phyloP scores from a whole-genome alignment of 2,113 vertebrate genomes.

The Heterotilapia buettikoferi region DNA sequence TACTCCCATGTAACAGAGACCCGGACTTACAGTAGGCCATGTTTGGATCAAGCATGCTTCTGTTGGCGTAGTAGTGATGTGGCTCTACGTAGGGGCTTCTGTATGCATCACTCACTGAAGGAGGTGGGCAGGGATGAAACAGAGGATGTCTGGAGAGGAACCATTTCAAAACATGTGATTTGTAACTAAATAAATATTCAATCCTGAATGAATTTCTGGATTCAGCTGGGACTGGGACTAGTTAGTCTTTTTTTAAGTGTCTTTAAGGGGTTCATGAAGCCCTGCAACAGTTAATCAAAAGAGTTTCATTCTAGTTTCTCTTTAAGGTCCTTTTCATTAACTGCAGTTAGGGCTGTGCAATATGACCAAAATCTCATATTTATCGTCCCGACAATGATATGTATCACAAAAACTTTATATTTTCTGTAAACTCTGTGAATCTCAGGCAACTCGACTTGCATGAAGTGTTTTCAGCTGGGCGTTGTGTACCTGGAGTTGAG shows the following conservation, averaged over 20 bases:
- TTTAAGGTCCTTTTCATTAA: not conserved
- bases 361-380: not conserved
- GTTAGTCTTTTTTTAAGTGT: not conserved
- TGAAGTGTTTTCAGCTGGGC: not conserved
- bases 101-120: constrained; percentile 64
- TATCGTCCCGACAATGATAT: not conserved
- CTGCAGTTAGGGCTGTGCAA: not conserved
- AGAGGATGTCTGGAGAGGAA: constrained; percentile 47
- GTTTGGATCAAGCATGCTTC: constrained; percentile 78
- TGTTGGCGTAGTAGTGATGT: constrained; percentile 75
- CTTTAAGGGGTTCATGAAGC: not conserved
- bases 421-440: not conserved
- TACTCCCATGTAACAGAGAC: not conserved
- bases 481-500: not conserved
- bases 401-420: not conserved
- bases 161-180: not conserved
- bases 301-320: not conserved
- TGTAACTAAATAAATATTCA: not conserved
- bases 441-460: not conserved
- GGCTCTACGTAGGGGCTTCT: constrained; percentile 78
- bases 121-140: constrained; percentile 69
- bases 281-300: not conserved
- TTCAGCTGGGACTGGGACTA: not conserved
- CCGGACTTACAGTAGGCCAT: constrained; percentile 78
- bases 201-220: not conserved